Conservation (phyloP, 2,113 vertebrate genomes). For the Ranitomeya imitator region DNA sequence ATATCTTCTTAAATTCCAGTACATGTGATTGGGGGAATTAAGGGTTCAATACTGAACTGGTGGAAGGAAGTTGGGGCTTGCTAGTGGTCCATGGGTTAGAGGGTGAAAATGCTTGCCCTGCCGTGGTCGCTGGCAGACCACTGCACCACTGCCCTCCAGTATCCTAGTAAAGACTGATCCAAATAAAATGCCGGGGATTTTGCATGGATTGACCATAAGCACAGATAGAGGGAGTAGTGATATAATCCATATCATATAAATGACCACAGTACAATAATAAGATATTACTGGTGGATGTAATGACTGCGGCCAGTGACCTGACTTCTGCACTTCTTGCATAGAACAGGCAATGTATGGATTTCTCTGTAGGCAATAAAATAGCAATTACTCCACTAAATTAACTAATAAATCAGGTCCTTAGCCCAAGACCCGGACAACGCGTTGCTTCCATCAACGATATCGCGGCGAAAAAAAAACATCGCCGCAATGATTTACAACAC, state of each 20-base stretch:
- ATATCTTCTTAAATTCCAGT: too few relatives aligned
- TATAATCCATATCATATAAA: neutral
- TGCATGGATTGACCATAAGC: too few relatives aligned
- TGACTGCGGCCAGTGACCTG: neutral
- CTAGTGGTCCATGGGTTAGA: too few relatives aligned
- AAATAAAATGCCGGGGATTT: neutral
- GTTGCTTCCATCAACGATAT: conserved; percentile 12
- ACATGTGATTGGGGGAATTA: too few relatives aligned
- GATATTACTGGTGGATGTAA: neutral
- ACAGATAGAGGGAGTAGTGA: neutral
- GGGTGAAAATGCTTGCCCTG: too few relatives aligned
- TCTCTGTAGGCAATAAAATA: conserved; percentile 4
- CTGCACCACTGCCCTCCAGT: neutral
- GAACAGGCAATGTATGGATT: neutral
- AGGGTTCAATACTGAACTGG: too few relatives aligned
- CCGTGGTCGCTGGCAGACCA: too few relatives aligned
- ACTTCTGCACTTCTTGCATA: neutral
- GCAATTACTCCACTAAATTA: conserved; percentile 30
- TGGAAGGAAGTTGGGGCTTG: too few relatives aligned
- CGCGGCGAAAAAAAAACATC: neutral
- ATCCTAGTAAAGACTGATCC: neutral
- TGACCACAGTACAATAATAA: neutral
- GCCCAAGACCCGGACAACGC: neutral
- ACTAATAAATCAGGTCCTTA: conserved; percentile 17
- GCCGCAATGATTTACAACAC: conserved; percentile 8